Evolutionary conservation across 1,140 invertebrate genomes (phyloP).

Genomic region (Phymorhynchus buccinoides): DNA sequence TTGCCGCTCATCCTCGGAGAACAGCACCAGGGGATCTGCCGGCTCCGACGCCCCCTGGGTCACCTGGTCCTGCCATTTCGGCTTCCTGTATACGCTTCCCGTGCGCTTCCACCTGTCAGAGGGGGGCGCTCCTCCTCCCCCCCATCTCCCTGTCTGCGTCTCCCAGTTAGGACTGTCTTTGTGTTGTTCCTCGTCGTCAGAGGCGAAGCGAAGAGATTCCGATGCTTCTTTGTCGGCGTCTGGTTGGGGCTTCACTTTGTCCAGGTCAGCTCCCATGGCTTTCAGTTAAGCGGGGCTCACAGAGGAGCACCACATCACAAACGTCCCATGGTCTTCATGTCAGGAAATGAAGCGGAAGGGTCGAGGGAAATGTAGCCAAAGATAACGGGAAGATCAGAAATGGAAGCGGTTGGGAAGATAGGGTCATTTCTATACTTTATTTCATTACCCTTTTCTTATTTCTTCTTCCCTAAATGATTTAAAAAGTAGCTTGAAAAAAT

Average conservation of each 20-base stretch:
- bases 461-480: too few relatives aligned
- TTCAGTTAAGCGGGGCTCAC: neutral
- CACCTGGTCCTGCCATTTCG: constrained; percentile 29
- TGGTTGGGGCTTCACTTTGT: neutral
- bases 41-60: neutral
- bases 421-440: too few relatives aligned
- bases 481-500: too few relatives aligned
- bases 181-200: neutral
- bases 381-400: too few relatives aligned
- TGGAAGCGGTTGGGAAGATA: too few relatives aligned
- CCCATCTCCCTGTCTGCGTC: neutral
- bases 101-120: neutral
- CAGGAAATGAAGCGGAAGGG: too few relatives aligned
- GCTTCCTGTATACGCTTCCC: constrained; percentile 13
- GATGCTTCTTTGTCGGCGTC: neutral
- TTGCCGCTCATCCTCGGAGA: constrained; percentile 30
- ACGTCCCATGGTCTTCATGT: neutral
- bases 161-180: neutral
- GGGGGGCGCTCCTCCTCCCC: neutral
- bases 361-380: too few relatives aligned
- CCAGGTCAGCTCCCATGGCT: constrained; percentile 33
- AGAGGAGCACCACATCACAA: neutral
- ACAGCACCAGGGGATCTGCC: neutral
- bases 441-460: neutral
- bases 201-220: neutral